Evolutionary conservation across 2,113 vertebrate genomes (phyloP).

Genomic region (Rhinoderma darwinii): DNA sequence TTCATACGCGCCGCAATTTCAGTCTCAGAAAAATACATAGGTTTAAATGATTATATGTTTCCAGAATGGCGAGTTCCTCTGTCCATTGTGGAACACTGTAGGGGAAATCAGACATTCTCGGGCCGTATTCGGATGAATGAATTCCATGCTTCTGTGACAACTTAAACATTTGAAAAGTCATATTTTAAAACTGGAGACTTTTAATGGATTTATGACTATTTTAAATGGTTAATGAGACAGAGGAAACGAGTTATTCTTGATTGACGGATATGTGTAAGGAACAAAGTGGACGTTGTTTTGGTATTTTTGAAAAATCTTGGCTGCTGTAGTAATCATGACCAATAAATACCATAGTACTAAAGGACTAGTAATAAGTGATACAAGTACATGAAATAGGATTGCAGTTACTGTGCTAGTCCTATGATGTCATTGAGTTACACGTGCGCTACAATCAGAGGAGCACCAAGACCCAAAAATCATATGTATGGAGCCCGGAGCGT

Average conservation of each 20-base stretch:
- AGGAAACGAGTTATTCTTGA: background rate
- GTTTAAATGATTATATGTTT: conserved; percentile 70
- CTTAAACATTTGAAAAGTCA: conserved; percentile 16
- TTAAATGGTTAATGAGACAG: background rate
- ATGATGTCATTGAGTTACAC: too few relatives aligned
- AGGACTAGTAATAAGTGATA: background rate
- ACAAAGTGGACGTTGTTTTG: background rate
- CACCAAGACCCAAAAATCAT: background rate
- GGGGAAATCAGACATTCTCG: conserved; percentile 26
- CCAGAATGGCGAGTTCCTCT: background rate
- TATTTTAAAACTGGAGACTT: conserved; percentile 24
- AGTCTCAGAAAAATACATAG: conserved; percentile 68
- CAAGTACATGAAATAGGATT: background rate
- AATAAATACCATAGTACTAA: background rate
- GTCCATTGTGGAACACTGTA: conserved; percentile 52
- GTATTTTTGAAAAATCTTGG: background rate
- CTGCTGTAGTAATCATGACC: background rate
- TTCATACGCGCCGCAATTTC: conserved; percentile 65
- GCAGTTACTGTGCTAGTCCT: too few relatives aligned
- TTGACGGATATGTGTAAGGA: background rate
- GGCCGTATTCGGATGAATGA: conserved; percentile 29
- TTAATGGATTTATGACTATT: conserved; percentile 13
- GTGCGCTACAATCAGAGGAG: too few relatives aligned
- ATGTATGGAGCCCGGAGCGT: background rate
- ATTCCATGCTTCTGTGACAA: conserved; percentile 44